These are phyloP conservation scores for Glareola pratincola DNA, from an alignment of 2,113 vertebrate genomes.

Conservation along the genomic window DNA sequence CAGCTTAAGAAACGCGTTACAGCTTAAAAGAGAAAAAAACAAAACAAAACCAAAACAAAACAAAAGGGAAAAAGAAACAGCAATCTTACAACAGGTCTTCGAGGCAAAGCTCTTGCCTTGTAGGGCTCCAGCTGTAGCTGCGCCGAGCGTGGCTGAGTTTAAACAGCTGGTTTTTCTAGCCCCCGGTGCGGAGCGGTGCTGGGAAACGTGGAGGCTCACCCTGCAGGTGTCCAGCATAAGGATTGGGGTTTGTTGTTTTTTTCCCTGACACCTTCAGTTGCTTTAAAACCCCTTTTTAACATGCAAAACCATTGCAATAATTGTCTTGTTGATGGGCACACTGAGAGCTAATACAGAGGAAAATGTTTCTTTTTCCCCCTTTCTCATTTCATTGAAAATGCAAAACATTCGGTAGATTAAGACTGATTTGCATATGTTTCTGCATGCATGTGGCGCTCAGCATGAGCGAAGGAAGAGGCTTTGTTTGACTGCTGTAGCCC, in stretches of 20 bases:
- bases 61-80: background rate
- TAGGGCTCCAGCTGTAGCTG: background rate
- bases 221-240: background rate
- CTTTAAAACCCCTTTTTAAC: background rate
- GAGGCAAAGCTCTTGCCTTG: background rate
- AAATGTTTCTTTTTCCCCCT: background rate
- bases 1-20: background rate
- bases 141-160: background rate
- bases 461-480: background rate
- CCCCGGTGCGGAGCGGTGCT: background rate
- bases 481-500: background rate
- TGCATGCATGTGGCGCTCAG: background rate
- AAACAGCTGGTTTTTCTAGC: background rate
- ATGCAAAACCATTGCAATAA: background rate
- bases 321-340: background rate
- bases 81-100: background rate
- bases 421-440: background rate
- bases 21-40: background rate
- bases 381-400: background rate
- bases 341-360: background rate
- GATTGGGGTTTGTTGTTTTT: background rate
- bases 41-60: background rate
- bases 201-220: background rate
- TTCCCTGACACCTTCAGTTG: background rate
- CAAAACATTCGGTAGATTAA: background rate